Percentiles rank a stretch among this genome's conserved stretches.
These are phyloP conservation scores for Tenthredo scrophulariae DNA, from an alignment of 2,888 invertebrate species.

Conservation along the genomic window DNA sequence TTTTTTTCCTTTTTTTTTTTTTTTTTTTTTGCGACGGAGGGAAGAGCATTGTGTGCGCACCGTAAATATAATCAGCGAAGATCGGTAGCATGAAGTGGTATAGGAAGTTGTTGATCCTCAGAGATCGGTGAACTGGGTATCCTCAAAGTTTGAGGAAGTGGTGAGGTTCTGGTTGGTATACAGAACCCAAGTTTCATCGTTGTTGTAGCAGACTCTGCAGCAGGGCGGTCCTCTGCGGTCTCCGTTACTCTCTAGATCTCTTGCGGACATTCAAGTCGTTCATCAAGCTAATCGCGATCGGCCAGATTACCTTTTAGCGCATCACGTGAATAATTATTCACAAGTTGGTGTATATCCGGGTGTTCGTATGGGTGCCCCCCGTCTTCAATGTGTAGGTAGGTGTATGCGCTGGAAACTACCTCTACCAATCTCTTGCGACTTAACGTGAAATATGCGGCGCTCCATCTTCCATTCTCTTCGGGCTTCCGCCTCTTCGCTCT, in stretches of 20 bases:
- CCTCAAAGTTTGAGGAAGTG: background rate
- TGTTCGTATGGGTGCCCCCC: background rate
- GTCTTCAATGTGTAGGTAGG: background rate
- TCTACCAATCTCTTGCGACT: slow-evolving; percentile 27
- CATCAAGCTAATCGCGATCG: slow-evolving; percentile 72
- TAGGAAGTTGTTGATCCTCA: background rate
- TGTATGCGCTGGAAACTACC: background rate
- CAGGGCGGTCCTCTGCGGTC: slow-evolving; percentile 4
- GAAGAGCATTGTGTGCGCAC: background rate
- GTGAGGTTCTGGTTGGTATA: background rate
- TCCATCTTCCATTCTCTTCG: slow-evolving; percentile 52
- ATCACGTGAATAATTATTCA: slow-evolving; percentile 52
- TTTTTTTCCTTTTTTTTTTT: background rate
- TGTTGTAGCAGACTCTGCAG: slow-evolving; percentile 1
- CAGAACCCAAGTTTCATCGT: slow-evolving; percentile 10
- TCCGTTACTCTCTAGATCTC: slow-evolving; percentile 30
- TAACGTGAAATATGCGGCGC: slow-evolving; percentile 44
- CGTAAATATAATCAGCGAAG: background rate
- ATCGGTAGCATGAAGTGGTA: background rate
- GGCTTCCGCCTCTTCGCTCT: background rate
- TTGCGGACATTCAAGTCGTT: slow-evolving; percentile 41
- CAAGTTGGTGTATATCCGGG: background rate
- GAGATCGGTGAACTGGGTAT: background rate
- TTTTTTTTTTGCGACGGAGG: background rate
- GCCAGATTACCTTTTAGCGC: slow-evolving; percentile 71